Evolutionary conservation across 2,797 vertebrate genomes (phyloP), one percentile per base, ranked within the genome.

Genomic region (Gymnothorax reevesii): DNA sequence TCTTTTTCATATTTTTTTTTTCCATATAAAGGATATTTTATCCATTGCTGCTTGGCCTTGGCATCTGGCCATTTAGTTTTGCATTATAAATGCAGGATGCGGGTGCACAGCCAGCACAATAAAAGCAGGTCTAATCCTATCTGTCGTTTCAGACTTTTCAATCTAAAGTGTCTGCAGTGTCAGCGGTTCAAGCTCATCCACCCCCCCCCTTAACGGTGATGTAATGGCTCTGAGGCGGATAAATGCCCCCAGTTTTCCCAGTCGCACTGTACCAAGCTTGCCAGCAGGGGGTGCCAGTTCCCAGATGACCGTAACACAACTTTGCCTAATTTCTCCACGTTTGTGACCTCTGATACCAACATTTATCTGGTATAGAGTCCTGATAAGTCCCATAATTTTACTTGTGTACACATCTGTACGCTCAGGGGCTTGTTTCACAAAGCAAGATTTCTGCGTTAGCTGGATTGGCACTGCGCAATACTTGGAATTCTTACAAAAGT

Each of bases 131-230:
- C 96, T 95, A 96, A 96, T 96, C 95, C 95, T 95, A 96, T 96
- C 96, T 96, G 96, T 96, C 96, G 96, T 96, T 96, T 97, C 96
- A 96, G 96, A 96, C 96, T 97, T 86, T 97, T 97, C 96, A 97
- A 96, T 96, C 96, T 97, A 95, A 95, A 94, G 94, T 95, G 92
- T 87, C 94, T 96, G 96, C 96, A 96, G 96, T 96, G 96, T 97
- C 96, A 96, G 96, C 96, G 95, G 93, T 96, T 95, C 94, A 95
- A 96, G 93, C 62, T 57, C 57, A 52, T 55, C 8, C 6, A 27
- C 84, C 71, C 62, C 52, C 69, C 71, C 71, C 33, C 27, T 27
- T 22, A 17, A 10, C 57, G 7, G 75, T 60, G 52, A 86, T 79
- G 77, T 66, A 66, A 79, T 62, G 13, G 52, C 42, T 86, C 1